Conservation (phyloP, 2,888 invertebrate species). For the Caenorhabditis auriculariae region DNA sequence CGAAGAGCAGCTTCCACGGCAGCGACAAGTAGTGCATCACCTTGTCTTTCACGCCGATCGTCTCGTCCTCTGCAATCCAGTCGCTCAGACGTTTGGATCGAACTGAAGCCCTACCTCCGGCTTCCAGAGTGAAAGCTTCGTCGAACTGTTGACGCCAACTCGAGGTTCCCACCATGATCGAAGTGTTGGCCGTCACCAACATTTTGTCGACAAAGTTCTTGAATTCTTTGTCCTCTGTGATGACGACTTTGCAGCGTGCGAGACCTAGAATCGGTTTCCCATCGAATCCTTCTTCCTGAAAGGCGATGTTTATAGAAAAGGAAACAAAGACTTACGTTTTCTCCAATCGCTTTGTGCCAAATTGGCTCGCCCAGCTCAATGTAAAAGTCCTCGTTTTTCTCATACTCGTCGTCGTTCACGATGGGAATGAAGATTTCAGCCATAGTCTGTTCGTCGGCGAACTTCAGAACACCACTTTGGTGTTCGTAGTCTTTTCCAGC, state of each 20-base stretch:
- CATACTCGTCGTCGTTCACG: slow-evolving; percentile 94
- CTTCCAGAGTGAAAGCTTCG: slow-evolving; percentile 84
- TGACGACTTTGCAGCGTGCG: slow-evolving; percentile 80
- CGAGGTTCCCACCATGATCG: slow-evolving; percentile 84
- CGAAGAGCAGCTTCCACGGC: slow-evolving; percentile 97
- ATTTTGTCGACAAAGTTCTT: slow-evolving; percentile 86
- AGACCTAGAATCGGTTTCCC: slow-evolving; percentile 87
- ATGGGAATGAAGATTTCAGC: slow-evolving; percentile 82
- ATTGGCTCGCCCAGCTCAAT: slow-evolving; percentile 87
- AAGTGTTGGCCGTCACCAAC: slow-evolving; percentile 91
- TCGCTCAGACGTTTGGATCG: neutral
- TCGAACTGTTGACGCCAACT: slow-evolving; percentile 98
- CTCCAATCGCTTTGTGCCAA: slow-evolving; percentile 59
- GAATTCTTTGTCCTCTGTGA: slow-evolving; percentile 97
- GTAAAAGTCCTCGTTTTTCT: slow-evolving; percentile 90
- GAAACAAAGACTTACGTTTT: slow-evolving; percentile 7
- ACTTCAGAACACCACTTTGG: slow-evolving; percentile 78
- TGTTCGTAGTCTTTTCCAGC: slow-evolving; percentile 82
- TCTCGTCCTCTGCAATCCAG: slow-evolving; percentile 33
- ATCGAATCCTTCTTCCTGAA: slow-evolving; percentile 66
- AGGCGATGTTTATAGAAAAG: neutral
- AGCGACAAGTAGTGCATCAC: slow-evolving; percentile 90
- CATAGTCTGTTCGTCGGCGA: slow-evolving; percentile 97
- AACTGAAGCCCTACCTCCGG: slow-evolving; percentile 12
- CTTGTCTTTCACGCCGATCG: slow-evolving; percentile 74